These are phyloP conservation scores for Hypomecis punctinalis DNA, from an alignment of 2,888 invertebrate species.

Conservation along the genomic window DNA sequence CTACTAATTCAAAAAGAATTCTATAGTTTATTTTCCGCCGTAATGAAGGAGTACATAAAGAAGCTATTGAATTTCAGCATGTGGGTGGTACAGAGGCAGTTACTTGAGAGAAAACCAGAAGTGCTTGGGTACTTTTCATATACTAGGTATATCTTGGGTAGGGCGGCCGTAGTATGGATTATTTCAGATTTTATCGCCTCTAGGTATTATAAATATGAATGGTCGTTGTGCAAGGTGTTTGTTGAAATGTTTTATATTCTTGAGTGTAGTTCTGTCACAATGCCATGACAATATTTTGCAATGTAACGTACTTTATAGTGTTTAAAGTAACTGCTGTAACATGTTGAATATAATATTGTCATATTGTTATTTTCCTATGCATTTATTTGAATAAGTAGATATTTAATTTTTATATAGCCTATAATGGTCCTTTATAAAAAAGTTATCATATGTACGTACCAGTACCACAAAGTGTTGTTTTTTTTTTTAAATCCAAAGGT, in stretches of 20 bases:
- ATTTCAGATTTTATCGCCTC: slow-evolving; percentile 1
- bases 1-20: background rate
- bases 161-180: background rate
- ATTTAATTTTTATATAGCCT: too few relatives aligned
- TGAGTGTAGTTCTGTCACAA: too few relatives aligned
- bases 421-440: too few relatives aligned
- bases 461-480: too few relatives aligned
- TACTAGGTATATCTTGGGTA: background rate
- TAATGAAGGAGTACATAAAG: slow-evolving; percentile 4
- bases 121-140: background rate
- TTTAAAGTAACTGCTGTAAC: too few relatives aligned
- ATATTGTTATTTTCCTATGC: too few relatives aligned
- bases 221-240: background rate
- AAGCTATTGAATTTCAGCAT: slow-evolving; percentile 19
- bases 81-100: slow-evolving; percentile 18
- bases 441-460: too few relatives aligned
- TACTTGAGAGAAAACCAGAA: slow-evolving; percentile 4
- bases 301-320: too few relatives aligned
- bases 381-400: too few relatives aligned
- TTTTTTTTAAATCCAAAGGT: too few relatives aligned
- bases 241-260: background rate
- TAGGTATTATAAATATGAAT: background rate
- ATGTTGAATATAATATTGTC: too few relatives aligned
- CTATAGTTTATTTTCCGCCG: slow-evolving; percentile 1
- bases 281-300: too few relatives aligned